Evolutionary conservation across 2,888 invertebrate species (phyloP), one percentile per base, ranked within the genome.

Genomic region (Eilema griseolum): DNA sequence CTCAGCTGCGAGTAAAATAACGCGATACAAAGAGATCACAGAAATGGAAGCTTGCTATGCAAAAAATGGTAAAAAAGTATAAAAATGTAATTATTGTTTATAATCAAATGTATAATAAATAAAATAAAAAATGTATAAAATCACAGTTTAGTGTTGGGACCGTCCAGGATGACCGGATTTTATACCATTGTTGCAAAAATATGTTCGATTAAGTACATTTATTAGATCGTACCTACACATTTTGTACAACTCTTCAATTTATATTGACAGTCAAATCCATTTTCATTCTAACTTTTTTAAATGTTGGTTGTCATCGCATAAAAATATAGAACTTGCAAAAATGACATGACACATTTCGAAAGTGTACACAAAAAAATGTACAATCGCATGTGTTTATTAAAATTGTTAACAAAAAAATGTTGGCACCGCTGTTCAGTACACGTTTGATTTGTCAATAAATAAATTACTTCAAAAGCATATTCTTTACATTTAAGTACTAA

Each of bases 21-120:
- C 73, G 68, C 75, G 61, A 61, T 76, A 78, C 31, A 70, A 66
- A 88, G 89, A 92, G 89, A 93, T 93, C 93, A 93, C 92, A 93
- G 91, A 88, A 85, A 88, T 89, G 88, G 89, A 93, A 92, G 92
- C 85, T 89, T 89, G 87, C 77, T 86, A 86, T 87, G 88, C 79
- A 82, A 86, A 85, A 79, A 71, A 79, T 76, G 77, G 78, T 85
- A 86, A 82, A 84, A 82, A 75, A 82, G 80, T 81, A 79, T 83
- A 86, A 82, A 77, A 80, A 16, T 41, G 7, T 41, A 41, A 16
- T 41, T 12, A 12, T 41, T 41, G 41, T 41, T 41, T 41, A 41
- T 0, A 16, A 41, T 41, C 12, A 37, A 37, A 37, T 37, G 11
- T 41, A 41, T 41, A 41, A 41, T 41, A 41, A 16, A 41, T 16